A percentile compares a stretch with the other conserved stretches of the same genome.
These are phyloP conservation scores for Zaprionus obscuricornis DNA, from an alignment of 2,888 invertebrate genomes.

Conservation along the genomic window DNA sequence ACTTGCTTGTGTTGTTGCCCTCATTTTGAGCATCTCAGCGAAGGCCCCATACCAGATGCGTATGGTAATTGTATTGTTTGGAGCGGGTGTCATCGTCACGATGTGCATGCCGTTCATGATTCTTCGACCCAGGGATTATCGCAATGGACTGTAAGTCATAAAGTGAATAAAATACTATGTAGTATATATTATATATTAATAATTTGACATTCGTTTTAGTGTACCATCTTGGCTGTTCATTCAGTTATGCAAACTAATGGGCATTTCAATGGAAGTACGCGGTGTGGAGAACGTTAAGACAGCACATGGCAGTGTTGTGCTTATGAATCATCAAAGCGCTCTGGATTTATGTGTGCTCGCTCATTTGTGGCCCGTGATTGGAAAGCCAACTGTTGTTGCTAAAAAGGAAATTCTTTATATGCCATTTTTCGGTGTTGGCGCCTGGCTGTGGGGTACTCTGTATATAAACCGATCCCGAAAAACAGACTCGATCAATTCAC, in stretches of 20 bases:
- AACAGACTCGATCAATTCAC: constrained; percentile 88
- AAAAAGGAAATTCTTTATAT: constrained; percentile 93
- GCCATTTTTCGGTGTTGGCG: constrained; percentile 92
- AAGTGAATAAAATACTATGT: neutral
- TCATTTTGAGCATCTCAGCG: constrained; percentile 79
- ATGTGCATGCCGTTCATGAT: constrained; percentile 91
- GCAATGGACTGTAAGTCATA: constrained; percentile 91
- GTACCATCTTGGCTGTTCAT: constrained; percentile 88
- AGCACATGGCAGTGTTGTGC: constrained; percentile 90
- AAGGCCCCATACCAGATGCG: constrained; percentile 89
- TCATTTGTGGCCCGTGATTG: constrained; percentile 87
- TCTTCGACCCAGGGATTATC: constrained; percentile 88
- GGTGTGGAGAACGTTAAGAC: constrained; percentile 90
- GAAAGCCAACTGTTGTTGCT: constrained; percentile 91
- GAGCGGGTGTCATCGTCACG: constrained; percentile 86
- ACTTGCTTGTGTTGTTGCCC: constrained; percentile 76
- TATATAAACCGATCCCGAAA: constrained; percentile 92
- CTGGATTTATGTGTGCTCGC: constrained; percentile 88
- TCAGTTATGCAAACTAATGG: constrained; percentile 84
- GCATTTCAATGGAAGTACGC: constrained; percentile 89
- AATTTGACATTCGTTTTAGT: constrained; percentile 83
- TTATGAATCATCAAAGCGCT: constrained; percentile 95
- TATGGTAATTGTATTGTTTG: constrained; percentile 86
- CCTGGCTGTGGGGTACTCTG: constrained; percentile 94
- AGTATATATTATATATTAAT: neutral